Conservation (phyloP, 2,113 vertebrate species). For the Neodontobutis hainanensis region DNA sequence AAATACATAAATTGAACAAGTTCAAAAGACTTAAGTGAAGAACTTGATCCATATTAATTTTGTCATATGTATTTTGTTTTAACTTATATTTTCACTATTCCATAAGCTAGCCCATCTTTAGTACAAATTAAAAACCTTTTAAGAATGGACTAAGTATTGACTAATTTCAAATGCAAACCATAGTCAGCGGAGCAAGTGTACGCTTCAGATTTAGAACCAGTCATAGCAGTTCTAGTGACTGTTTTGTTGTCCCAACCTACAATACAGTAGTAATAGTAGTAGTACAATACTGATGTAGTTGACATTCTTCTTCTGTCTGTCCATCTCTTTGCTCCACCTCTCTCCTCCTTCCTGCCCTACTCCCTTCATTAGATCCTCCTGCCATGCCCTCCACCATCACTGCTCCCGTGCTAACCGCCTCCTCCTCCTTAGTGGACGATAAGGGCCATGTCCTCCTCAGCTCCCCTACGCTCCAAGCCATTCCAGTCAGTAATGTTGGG, state of each 20-base stretch:
- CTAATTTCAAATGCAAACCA: conserved; percentile 9
- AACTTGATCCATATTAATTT: too few species aligned
- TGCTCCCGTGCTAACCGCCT: conserved; percentile 87
- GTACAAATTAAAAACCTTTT: neutral
- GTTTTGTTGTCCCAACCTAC: conserved; percentile 78
- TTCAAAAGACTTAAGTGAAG: too few species aligned
- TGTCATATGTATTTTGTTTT: too few species aligned
- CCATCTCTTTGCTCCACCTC: conserved; percentile 82
- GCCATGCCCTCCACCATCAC: conserved; percentile 93
- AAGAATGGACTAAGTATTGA: neutral
- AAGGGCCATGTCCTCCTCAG: conserved; percentile 83
- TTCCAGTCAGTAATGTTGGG: conserved; percentile 91
- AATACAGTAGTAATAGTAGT: conserved; percentile 19
- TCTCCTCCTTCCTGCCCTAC: conserved; percentile 78
- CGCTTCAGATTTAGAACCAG: conserved; percentile 24
- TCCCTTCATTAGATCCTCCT: conserved; percentile 97
- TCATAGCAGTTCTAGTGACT: conserved; percentile 45
- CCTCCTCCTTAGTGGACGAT: conserved; percentile 87
- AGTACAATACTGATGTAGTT: conserved; percentile 83
- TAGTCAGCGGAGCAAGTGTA: conserved; percentile 30
- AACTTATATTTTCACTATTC: too few species aligned
- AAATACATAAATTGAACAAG: too few species aligned
- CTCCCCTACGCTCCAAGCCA: conserved; percentile 88
- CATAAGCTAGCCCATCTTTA: neutral
- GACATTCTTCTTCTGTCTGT: conserved; percentile 95